Conservation (phyloP, 2,797 vertebrate genomes). For the Buphagus erythrorhynchus region DNA sequence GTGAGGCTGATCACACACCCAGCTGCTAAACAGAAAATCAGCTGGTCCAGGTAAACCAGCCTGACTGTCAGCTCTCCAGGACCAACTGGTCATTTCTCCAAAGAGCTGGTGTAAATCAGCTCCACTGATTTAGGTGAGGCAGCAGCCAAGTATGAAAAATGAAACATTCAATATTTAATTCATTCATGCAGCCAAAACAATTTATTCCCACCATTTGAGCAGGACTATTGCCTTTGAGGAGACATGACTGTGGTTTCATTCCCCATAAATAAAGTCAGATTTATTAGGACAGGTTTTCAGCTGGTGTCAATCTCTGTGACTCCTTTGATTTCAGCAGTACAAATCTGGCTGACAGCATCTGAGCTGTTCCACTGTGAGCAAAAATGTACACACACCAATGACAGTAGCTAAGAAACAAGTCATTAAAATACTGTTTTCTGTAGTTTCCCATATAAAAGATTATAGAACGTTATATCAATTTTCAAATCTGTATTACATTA, state of each 20-base stretch:
- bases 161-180: neutral
- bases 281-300: constrained; percentile 34
- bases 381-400: neutral
- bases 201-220: neutral
- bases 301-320: constrained; percentile 14
- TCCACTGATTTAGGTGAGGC: neutral
- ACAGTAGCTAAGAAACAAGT: neutral
- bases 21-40: neutral
- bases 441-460: neutral
- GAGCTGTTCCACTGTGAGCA: neutral
- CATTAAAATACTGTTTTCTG: neutral
- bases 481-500: neutral
- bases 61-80: neutral
- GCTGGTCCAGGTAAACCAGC: neutral
- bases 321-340: neutral
- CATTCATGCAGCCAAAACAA: neutral
- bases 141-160: neutral
- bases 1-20: neutral
- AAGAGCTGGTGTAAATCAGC: neutral
- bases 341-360: neutral
- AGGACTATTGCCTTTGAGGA: neutral
- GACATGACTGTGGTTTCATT: neutral
- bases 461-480: neutral
- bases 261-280: neutral
- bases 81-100: neutral